These are phyloP conservation scores for Achroia grisella DNA, from an alignment of 1,140 invertebrate species.

Conservation along the genomic window DNA sequence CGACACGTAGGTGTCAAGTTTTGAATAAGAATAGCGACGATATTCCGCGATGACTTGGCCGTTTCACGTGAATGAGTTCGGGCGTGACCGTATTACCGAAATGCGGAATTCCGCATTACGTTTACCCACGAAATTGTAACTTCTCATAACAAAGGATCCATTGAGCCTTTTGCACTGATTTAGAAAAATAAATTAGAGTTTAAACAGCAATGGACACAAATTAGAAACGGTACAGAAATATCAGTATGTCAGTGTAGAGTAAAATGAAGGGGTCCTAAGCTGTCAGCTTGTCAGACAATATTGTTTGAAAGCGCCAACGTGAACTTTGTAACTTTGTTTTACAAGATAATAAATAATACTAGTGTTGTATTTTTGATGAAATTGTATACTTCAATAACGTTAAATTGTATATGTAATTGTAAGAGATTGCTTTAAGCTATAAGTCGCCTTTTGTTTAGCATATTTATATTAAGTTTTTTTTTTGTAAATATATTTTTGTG, in stretches of 20 bases:
- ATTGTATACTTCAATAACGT: slow-evolving; percentile 17
- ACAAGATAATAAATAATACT: slow-evolving; percentile 24
- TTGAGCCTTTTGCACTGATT: too few relatives aligned
- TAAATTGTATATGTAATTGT: not conserved
- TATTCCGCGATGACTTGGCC: slow-evolving; percentile 26
- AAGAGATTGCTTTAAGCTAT: too few relatives aligned
- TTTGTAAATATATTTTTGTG: too few relatives aligned
- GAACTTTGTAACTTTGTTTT: slow-evolving; percentile 21
- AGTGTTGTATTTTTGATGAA: slow-evolving; percentile 14
- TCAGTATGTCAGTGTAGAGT: not conserved
- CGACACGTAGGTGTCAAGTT: slow-evolving; percentile 22
- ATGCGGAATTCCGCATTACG: slow-evolving; percentile 3
- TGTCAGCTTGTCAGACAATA: slow-evolving; percentile 31
- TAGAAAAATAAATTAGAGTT: too few relatives aligned
- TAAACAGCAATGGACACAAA: too few relatives aligned
- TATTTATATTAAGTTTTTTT: too few relatives aligned
- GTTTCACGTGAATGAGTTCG: slow-evolving; percentile 26
- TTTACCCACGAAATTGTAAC: not conserved
- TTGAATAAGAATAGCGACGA: slow-evolving; percentile 28
- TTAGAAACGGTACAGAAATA: too few relatives aligned
- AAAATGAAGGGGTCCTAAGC: not conserved
- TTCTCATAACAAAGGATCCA: too few relatives aligned
- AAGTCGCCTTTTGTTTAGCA: too few relatives aligned
- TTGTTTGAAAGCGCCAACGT: slow-evolving; percentile 17
- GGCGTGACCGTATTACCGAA: slow-evolving; percentile 26